phyloP scores from a whole-genome alignment of 2,797 vertebrate genomes.

The Leucoraja ocellata region DNA sequence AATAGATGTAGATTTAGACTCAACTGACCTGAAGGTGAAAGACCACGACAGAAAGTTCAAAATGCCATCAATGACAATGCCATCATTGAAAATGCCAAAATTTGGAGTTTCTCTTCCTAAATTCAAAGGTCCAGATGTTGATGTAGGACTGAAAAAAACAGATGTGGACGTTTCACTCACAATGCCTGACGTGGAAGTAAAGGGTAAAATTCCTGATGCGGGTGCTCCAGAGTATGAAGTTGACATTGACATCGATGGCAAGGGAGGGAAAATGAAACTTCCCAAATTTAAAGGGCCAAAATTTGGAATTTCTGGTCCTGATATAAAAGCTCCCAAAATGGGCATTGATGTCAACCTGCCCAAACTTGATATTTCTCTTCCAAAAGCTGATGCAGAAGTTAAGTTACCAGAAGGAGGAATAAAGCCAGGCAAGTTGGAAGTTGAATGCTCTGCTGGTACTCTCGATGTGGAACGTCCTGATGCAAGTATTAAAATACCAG shows the following conservation, averaged over 20 bases:
- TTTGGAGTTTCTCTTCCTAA: background rate
- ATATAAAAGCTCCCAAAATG: background rate
- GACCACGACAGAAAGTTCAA: too few species aligned
- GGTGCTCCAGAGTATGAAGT: conserved; percentile 41
- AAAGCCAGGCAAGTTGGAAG: background rate
- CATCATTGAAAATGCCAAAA: too few species aligned
- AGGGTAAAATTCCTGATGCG: background rate
- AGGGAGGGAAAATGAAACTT: background rate
- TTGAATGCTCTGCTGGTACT: background rate
- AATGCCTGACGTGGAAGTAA: background rate
- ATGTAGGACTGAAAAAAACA: background rate
- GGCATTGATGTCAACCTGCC: background rate
- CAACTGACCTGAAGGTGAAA: too few species aligned
- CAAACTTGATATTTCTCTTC: background rate
- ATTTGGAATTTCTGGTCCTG: background rate
- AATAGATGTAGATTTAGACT: too few species aligned
- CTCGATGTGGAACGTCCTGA: background rate
- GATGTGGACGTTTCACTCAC: background rate
- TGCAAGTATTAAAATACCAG: conserved; percentile 57
- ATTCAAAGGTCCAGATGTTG: background rate
- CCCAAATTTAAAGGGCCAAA: background rate
- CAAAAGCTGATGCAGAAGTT: background rate
- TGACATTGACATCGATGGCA: background rate
- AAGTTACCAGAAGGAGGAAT: background rate
- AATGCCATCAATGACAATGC: too few species aligned